phyloP scores from a whole-genome alignment of 2,888 invertebrate genomes.

The Abscondita cerata region DNA sequence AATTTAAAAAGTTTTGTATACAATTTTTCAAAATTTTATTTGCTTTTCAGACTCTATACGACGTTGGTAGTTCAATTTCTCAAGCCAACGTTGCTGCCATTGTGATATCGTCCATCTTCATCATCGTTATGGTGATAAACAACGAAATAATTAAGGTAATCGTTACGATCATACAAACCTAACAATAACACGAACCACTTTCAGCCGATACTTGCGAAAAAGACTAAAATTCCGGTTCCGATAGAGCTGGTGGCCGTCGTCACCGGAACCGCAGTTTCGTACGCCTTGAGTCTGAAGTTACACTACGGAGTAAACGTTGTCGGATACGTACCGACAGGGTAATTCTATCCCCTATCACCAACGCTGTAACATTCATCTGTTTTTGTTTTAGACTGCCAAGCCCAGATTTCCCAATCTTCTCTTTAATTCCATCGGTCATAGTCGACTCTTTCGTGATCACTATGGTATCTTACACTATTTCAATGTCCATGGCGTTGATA shows the following conservation, averaged over 20 bases:
- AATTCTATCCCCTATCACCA: no score
- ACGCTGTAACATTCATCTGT: no score
- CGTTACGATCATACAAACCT: no score
- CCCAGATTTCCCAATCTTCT: slow-evolving; percentile 67
- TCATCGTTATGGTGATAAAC: no score
- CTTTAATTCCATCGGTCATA: slow-evolving; percentile 65
- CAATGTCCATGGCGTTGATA: slow-evolving; percentile 82
- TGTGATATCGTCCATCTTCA: no score
- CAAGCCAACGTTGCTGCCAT: no score
- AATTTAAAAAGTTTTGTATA: no score
- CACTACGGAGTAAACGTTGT: slow-evolving; percentile 71
- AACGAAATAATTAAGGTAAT: slow-evolving; percentile 71
- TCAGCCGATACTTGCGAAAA: slow-evolving; percentile 70
- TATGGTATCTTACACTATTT: slow-evolving; percentile 79
- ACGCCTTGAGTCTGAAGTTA: slow-evolving; percentile 64
- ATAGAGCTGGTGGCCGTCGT: slow-evolving; percentile 83
- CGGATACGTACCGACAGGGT: slow-evolving; percentile 86
- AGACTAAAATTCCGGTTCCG: slow-evolving; percentile 78
- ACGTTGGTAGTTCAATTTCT: no score
- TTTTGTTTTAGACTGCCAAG: slow-evolving; percentile 69
- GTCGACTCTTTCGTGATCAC: slow-evolving; percentile 74
- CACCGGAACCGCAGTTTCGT: slow-evolving; percentile 73
- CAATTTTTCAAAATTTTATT: no score
- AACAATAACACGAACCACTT: slow-evolving; percentile 65
- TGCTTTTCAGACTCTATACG: no score